Conservation (phyloP, 2,113 vertebrate genomes). For the Corvus moneduloides region DNA sequence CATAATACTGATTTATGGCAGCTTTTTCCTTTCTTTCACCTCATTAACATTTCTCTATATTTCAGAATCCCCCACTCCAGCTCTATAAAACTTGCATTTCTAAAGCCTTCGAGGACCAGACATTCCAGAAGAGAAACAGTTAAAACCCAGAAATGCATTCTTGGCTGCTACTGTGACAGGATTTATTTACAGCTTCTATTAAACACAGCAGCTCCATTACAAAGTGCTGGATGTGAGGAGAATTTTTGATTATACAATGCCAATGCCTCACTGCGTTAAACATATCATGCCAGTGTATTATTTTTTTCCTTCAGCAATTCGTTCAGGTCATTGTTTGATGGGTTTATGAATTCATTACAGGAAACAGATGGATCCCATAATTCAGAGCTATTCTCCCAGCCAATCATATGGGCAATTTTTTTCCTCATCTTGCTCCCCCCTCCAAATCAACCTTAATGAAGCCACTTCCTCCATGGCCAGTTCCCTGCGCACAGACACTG, state of each 20-base stretch:
- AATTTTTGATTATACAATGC: constrained; percentile 82
- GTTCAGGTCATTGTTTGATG: constrained; percentile 75
- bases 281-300: constrained; percentile 60
- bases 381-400: constrained; percentile 71
- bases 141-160: constrained; percentile 67
- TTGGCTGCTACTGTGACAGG: constrained; percentile 69
- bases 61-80: background rate
- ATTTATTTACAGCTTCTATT: constrained; percentile 71
- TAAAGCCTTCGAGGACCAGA: constrained; percentile 1
- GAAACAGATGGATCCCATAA: constrained; percentile 75
- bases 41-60: constrained; percentile 21
- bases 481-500: background rate
- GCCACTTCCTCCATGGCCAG: constrained; percentile 55
- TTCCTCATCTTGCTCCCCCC: constrained; percentile 10
- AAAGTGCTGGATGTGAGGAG: constrained; percentile 81
- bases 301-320: constrained; percentile 66
- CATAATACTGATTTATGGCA: constrained; percentile 56
- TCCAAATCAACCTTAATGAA: constrained; percentile 50
- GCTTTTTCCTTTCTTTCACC: constrained; percentile 53
- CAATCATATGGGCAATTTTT: constrained; percentile 53
- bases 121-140: constrained; percentile 66
- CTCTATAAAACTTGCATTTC: constrained; percentile 9
- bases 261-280: constrained; percentile 60
- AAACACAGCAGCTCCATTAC: constrained; percentile 76
- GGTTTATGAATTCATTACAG: constrained; percentile 77